Percentiles rank a stretch among this genome's conserved stretches.
These are phyloP conservation scores for Helicolenus hilgendorfi DNA, from an alignment of 2,797 vertebrate species.

Conservation along the genomic window DNA sequence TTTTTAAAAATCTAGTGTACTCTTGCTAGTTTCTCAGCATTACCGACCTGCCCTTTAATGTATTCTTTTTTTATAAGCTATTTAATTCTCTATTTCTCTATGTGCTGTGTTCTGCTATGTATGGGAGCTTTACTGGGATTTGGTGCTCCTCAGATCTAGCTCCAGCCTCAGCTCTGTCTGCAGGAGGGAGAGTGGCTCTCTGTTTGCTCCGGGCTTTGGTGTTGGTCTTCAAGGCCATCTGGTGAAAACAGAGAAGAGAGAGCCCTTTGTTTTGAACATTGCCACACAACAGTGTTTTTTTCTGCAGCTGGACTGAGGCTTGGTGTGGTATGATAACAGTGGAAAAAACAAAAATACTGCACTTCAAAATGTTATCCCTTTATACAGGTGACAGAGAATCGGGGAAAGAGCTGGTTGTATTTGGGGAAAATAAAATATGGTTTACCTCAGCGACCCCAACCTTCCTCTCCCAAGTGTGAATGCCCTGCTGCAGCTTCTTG, in stretches of 20 bases:
- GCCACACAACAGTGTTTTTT: background rate
- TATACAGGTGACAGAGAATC: background rate
- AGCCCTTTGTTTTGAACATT: slow-evolving; percentile 5
- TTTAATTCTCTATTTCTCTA: background rate
- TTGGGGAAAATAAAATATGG: background rate
- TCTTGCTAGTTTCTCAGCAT: too few relatives aligned
- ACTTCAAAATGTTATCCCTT: background rate
- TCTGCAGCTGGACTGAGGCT: background rate
- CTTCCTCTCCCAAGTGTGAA: slow-evolving; percentile 74
- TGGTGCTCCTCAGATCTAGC: background rate
- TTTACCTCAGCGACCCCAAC: slow-evolving; percentile 74
- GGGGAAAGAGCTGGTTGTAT: background rate
- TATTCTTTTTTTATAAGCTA: too few relatives aligned
- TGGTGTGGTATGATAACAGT: background rate
- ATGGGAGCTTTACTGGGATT: slow-evolving; percentile 54
- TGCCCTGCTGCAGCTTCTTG: slow-evolving; percentile 66
- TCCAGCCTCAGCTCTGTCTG: slow-evolving; percentile 36
- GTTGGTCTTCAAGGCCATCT: slow-evolving; percentile 68
- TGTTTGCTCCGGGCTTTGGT: slow-evolving; percentile 29
- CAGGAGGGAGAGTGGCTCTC: slow-evolving; percentile 26
- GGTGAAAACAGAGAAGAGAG: slow-evolving; percentile 35
- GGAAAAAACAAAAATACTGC: background rate
- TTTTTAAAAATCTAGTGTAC: too few relatives aligned
- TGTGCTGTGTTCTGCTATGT: slow-evolving; percentile 30
- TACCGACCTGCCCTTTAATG: too few relatives aligned